Base-by-base conservation (phyloP, 2,888 invertebrate species). In the Megalurothrips usitatus region DNA sequence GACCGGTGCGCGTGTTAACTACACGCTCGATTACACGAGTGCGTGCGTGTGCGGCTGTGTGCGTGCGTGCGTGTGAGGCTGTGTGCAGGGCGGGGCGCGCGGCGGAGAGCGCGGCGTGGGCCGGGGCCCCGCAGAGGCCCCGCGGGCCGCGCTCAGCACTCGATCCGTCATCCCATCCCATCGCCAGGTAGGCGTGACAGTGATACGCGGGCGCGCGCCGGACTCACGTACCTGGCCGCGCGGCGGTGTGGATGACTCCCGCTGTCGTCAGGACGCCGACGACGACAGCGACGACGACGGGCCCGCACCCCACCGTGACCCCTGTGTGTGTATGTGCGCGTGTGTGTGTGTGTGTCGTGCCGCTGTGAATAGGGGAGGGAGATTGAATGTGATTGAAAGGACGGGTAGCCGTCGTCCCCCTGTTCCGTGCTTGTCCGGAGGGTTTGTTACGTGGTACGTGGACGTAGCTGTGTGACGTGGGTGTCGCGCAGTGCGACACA, bases 1-100 rank as follows among this genome's bases (percentile, higher is more conserved):
- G 23, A 10, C 23, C 68, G 19, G 68, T 26, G 68, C 68, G 68
- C 68, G 68, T 75, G 68, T 75, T 75, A 75, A 75, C 68, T 75
- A 75, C 68, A 75, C 68, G 68, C 23, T 75, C 68, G 68, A 75
- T 75, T 75, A 75, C 68, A 75, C 68, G 68, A 26, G 26, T 68
- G 68, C 23, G 68, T 75, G 68, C 23, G 68, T 68, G 68, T 68
- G 68, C 23, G 68, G 1, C 26, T 9, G 68, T 26, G 68, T 26
- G 68, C 10, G 68, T 0, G 68, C 10, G 68, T 12, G 68, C 26
- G 23, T 26, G 68, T 75, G 68, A 11, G 26, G 6, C 23, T 75
- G 68, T 26, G 68, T 14, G 58, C 58, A 19, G 52, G 52, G 52
- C 52, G 52, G 52, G 52, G 58, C 58, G 11, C 4, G 58, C 52